Percentiles rank a stretch among this genome's conserved stretches.
phyloP scores from a whole-genome alignment of 2,113 vertebrate species.

The Callospermophilus lateralis region DNA sequence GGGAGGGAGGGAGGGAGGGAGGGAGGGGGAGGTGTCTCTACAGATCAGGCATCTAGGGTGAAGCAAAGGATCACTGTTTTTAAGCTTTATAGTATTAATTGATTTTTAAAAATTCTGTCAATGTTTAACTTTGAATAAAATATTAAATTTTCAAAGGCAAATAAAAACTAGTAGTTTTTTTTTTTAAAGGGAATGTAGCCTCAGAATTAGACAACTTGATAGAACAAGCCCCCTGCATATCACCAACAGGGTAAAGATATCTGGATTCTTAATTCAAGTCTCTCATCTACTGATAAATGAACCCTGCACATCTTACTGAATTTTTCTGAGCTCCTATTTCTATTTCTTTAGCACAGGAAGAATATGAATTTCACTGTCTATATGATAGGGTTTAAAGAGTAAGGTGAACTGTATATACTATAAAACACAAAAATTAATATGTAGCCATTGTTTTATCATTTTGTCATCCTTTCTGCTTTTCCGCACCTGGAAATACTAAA shows the following conservation, averaged over 20 bases:
- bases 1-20: too few species aligned
- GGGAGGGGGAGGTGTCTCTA: background rate
- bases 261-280: background rate
- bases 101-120: constrained; percentile 16
- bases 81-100: background rate
- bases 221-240: background rate
- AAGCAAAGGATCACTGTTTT: background rate
- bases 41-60: background rate
- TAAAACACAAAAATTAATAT: background rate
- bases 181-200: background rate
- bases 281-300: background rate
- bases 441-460: background rate
- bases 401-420: background rate
- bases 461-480: background rate
- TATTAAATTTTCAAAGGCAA: constrained; percentile 32
- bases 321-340: background rate
- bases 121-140: constrained; percentile 55
- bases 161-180: background rate
- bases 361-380: background rate
- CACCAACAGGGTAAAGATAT: background rate
- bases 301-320: background rate
- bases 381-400: background rate
- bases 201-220: background rate
- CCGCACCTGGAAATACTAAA: background rate
- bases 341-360: background rate